Base-by-base conservation (phyloP, 2,888 invertebrate species). In the Cryptocheilus praepositus region DNA sequence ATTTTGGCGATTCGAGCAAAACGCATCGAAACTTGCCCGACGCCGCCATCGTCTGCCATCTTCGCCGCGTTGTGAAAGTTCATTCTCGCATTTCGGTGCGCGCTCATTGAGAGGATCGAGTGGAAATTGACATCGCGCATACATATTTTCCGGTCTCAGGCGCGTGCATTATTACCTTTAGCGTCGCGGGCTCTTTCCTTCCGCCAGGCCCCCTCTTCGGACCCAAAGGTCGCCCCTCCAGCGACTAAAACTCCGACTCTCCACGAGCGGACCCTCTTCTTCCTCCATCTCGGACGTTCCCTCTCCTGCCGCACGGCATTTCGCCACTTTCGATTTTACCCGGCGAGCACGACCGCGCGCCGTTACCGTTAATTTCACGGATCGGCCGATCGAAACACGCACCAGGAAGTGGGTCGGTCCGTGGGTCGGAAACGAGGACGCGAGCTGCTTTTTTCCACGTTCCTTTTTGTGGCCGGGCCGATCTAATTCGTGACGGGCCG, bases 251-350 rank as follows among this genome's bases (percentile, higher is more conserved):
- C 36, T 1, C 13, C 8, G 36, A 4, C 36, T 11, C 36, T 36
- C 36, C 36, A 36, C 36, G 36, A 11, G 7, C 36, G 11, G 2
- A 7, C 7, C 11, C 3, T 7, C 49, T 3, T 13, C n/a, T 49
- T 16, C 16, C 18, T 18, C 49, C 49, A 8, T 15, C 67, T n/a
- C 43, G 44, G 21, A 66, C 61, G 61, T 70, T 66, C 55, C 70
- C 67, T 52, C 52, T 59, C 28, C 58, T 58, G 16, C 16, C 36
- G 13, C 54, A 15, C 36, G 71, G 70, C 71, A 79, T 79, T 79
- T 81, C 73, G 71, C 75, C 81, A 82, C 82, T 82, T 82, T 82
- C 82, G 80, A 81, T 82, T 82, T 82, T 81, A 82, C 66, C 64
- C 53, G 46, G 68, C 65, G 66, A 65, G 67, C 63, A 67, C 64